Base-by-base conservation (phyloP, 2,113 vertebrate genomes). In the Osmerus eperlanus region DNA sequence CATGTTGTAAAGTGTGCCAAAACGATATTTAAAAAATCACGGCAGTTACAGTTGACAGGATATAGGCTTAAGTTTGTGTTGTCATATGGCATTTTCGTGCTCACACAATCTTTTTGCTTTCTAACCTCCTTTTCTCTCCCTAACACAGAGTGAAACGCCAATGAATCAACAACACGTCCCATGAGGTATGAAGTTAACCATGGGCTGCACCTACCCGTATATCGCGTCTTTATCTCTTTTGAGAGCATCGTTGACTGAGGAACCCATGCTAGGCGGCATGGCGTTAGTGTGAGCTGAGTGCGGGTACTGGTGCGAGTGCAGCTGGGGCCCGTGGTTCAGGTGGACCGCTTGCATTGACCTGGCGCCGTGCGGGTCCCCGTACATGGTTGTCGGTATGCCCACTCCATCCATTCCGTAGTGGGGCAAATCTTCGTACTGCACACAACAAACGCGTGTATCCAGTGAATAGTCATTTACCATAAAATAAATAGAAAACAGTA, bases 191-290 rank as follows among this genome's bases (percentile, higher is more conserved):
- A 56, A 56, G 55, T 56, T 18, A n/a, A 56, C 55, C 55, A 56
- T 56, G 55, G n/a, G 55, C 15, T 56, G 2, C 88, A 94, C 95
- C 86, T 94, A 98, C 97, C 97, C 97, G 94, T 98, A 99, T 93
- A 99, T 98, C 89, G 96, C 91, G 95, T 99, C 97, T 95, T 99
- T 99, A 94, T 98, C 97, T 95, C 97, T 96, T 94, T 98, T 98
- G 90, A 98, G 94, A 86, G 96, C 97, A 90, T 98, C 97, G 91
- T 98, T 99, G 88, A 98, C 96, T 7, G 97, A 97, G 88, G 96
- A 95, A 84, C 97, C 96, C 96, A 98, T 98, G 84, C 94, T 93
- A 82, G 96, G 96, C 77, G 96, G 92, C 96, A 98, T 98, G 89
- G 95, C 93, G 94, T 97, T 97, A 91, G 94, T 91, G 85, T 98